phyloP scores from a whole-genome alignment of 2,888 invertebrate species.

The Acleris laterana region DNA sequence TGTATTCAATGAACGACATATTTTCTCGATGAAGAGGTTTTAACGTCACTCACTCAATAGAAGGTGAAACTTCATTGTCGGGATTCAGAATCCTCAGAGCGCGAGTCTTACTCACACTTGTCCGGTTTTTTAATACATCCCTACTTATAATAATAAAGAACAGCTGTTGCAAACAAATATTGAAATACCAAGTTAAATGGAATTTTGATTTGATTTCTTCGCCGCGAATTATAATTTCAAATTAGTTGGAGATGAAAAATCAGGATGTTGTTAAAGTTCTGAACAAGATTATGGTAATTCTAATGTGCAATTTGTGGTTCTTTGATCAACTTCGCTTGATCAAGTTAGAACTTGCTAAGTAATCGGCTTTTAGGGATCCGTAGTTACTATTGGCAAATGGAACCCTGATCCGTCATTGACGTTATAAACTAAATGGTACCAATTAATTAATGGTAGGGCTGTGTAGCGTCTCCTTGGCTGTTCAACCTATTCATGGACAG shows the following conservation, averaged over 20 bases:
- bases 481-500: too few relatives aligned
- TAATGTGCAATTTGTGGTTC: slow-evolving; percentile 26
- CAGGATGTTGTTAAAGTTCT: slow-evolving; percentile 77
- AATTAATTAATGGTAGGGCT: too few relatives aligned
- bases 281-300: slow-evolving; percentile 31
- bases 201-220: slow-evolving; percentile 83
- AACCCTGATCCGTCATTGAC: too few relatives aligned
- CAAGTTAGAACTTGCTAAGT: neutral
- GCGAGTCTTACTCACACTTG: too few relatives aligned
- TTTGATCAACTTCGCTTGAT: slow-evolving; percentile 14
- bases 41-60: too few relatives aligned
- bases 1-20: too few relatives aligned
- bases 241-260: slow-evolving; percentile 82
- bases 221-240: slow-evolving; percentile 80
- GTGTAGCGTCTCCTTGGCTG: too few relatives aligned
- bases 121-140: neutral
- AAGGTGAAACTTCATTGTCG: too few relatives aligned
- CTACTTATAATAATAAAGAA: slow-evolving; percentile 12
- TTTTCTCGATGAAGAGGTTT: too few relatives aligned
- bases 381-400: too few relatives aligned
- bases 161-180: slow-evolving; percentile 66
- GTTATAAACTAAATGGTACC: too few relatives aligned
- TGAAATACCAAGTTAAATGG: slow-evolving; percentile 80
- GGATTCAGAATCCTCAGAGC: too few relatives aligned
- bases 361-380: neutral